These are phyloP conservation scores for Aphrophora alni DNA, from an alignment of 2,888 invertebrate species.

Conservation along the genomic window DNA sequence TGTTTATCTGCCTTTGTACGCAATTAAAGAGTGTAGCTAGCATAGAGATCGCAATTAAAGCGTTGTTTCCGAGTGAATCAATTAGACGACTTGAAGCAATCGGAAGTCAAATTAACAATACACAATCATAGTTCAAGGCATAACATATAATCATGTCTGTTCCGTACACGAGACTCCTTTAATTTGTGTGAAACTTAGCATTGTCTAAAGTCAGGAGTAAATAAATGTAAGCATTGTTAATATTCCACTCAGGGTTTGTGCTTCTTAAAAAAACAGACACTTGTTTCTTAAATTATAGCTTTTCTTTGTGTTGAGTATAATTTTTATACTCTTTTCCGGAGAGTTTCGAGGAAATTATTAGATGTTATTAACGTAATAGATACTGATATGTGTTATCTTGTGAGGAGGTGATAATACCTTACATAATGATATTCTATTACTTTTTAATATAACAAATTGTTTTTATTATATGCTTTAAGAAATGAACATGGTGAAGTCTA, in stretches of 20 bases:
- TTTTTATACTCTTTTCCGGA: not conserved
- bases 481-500: no score
- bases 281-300: not conserved
- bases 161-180: constrained; percentile 11
- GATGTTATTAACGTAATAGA: no score
- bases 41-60: not conserved
- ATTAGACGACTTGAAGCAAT: not conserved
- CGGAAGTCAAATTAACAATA: not conserved
- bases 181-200: constrained; percentile 32
- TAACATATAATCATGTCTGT: constrained; percentile 21
- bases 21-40: not conserved
- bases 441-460: no score
- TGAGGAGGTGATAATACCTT: no score
- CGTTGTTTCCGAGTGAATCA: not conserved
- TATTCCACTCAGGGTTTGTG: not conserved
- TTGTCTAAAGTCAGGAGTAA: not conserved
- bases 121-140: constrained; percentile 4
- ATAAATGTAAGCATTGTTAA: not conserved
- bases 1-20: not conserved
- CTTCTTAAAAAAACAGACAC: not conserved
- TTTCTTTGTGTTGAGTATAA: not conserved
- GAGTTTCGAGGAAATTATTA: not conserved
- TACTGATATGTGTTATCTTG: no score
- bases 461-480: no score
- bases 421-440: no score